Evolutionary conservation across 1,140 invertebrate genomes (phyloP).

Genomic region (Drosophila navojoa): DNA sequence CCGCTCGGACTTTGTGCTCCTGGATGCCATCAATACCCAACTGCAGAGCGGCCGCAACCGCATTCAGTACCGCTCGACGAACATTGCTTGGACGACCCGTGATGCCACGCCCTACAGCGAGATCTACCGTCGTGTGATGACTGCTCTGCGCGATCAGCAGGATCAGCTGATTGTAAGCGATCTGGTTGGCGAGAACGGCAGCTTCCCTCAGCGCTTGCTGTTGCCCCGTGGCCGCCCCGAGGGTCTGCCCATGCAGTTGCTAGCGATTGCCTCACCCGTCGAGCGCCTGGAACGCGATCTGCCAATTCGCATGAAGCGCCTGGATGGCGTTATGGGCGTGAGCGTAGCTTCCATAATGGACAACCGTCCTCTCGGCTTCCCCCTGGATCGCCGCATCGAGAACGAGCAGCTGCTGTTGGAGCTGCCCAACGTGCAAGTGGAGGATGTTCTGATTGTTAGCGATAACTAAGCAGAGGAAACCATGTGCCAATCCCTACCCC

Average conservation of each 20-base stretch:
- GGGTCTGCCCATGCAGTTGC: conserved; percentile 87
- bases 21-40: conserved; percentile 88
- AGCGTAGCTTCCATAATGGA: conserved; percentile 52
- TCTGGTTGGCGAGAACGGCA: conserved; percentile 84
- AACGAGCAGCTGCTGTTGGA: conserved; percentile 68
- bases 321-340: conserved; percentile 52
- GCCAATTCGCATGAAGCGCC: conserved; percentile 2
- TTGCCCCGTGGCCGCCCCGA: conserved; percentile 86
- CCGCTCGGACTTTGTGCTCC: conserved; percentile 87
- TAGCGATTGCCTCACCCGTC: conserved; percentile 84
- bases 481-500: neutral
- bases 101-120: conserved; percentile 87
- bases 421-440: conserved; percentile 69
- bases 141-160: conserved; percentile 81
- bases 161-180: conserved; percentile 78
- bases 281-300: conserved; percentile 8
- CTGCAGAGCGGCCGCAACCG: conserved; percentile 87
- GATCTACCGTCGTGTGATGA: conserved; percentile 86
- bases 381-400: conserved; percentile 82
- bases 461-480: conserved; percentile 54
- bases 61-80: conserved; percentile 87
- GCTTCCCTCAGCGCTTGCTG: conserved; percentile 86
- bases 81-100: conserved; percentile 86
- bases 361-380: conserved; percentile 75
- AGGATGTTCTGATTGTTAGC: conserved; percentile 77